These are phyloP conservation scores for sheep (Ovis aries) DNA, from an alignment of 2,113 vertebrate species.

Conservation along the genomic window DNA sequence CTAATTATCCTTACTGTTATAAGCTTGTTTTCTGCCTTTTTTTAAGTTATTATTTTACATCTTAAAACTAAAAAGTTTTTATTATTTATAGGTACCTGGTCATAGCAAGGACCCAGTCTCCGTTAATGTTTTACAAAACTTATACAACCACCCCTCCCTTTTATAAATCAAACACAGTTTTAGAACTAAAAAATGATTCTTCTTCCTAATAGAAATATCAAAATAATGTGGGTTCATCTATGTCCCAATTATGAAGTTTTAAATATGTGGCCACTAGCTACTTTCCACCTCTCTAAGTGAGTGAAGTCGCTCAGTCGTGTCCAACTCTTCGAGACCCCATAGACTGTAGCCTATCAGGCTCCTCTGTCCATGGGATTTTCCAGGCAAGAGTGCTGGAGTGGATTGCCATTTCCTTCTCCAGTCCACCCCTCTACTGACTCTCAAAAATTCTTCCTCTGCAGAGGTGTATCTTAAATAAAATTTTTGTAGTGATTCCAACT, in stretches of 20 bases:
- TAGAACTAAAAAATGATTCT: background rate
- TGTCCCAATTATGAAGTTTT: background rate
- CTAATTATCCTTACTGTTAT: background rate
- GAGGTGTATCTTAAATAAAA: background rate
- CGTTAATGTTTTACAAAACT: background rate
- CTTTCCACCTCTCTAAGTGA: too few species aligned
- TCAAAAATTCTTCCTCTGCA: background rate
- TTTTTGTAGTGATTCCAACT: background rate
- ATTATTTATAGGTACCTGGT: background rate
- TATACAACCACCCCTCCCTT: rapidly evolving
- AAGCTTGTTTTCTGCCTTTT: background rate
- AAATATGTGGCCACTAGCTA: background rate
- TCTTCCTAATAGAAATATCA: background rate
- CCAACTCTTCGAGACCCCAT: too few species aligned
- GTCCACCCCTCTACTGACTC: background rate
- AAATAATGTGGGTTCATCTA: background rate
- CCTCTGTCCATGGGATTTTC: too few species aligned
- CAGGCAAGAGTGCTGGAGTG: too few species aligned
- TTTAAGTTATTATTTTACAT: background rate
- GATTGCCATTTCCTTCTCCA: too few species aligned
- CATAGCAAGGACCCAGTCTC: background rate
- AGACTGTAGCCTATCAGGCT: too few species aligned
- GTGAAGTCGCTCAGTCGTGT: too few species aligned
- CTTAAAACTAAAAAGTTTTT: slow-evolving; percentile 25
- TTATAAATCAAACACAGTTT: background rate